Base-by-base conservation (phyloP, 1,140 invertebrate species). In the Leptestheria dahalacensis region DNA sequence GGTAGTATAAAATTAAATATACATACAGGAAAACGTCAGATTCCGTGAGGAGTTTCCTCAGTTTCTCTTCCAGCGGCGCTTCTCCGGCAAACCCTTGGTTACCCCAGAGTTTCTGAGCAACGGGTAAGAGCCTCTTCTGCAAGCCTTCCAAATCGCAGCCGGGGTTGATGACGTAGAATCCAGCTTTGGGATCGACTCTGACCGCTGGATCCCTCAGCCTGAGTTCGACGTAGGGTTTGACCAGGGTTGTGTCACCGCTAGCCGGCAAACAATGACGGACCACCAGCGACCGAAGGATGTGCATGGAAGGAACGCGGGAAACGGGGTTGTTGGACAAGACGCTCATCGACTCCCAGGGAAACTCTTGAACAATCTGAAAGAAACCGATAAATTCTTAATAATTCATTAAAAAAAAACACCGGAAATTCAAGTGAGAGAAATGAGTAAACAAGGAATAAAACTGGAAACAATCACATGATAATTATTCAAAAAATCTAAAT, bases 311-410 rank as follows among this genome's bases (percentile, higher is more conserved):
- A 67, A 88, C 78, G 50, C 87, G 74, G 11, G 79, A 79, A 0
- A 86, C 77, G 9, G 83, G 78, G 54, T 83, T 77, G 28, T 75
- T 67, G 51, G 71, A 71, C 10, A 88, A 64, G 3, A 83, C 70
- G 3, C 79, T 74, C 53, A 86, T 71, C 57, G 78, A 78, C 72
- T 90, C 86, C 79, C 84, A 86, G 0, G 85, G 84, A 59, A 88
- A 73, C 54, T 77, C 75, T 70, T 88, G 85, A 26, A 88, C 67
- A 51, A 73, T 71, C 84, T 88, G 67, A 60, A 73, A 72, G 64
- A 51, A 60, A 68, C n/a, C n/a, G n/a, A n/a, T n/a, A n/a, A n/a
- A n/a, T n/a, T n/a, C n/a, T n/a, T n/a, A n/a, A n/a, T n/a, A n/a
- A n/a, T n/a, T n/a, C n/a, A n/a, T n/a, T n/a, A n/a, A n/a, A n/a